phyloP scores from a whole-genome alignment of 2,888 invertebrate species.

The Temnothorax rugatulus region DNA sequence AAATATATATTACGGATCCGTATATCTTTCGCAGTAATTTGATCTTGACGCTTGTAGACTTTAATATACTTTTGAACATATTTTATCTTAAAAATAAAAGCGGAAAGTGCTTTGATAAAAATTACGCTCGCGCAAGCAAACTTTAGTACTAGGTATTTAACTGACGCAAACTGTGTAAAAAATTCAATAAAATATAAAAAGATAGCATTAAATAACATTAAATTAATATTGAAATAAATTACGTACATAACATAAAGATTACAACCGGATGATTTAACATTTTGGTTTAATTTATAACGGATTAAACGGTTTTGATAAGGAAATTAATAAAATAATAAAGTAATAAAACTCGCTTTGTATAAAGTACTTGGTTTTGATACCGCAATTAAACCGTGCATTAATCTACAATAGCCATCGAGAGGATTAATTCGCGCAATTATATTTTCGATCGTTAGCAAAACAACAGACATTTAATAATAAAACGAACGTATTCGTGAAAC shows the following conservation, averaged over 20 bases:
- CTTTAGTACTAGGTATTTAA: not conserved
- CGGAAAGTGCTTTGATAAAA: slow-evolving; percentile 11
- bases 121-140: not conserved
- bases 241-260: not conserved
- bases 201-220: not conserved
- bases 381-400: not conserved
- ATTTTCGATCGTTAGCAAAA: slow-evolving; percentile 1
- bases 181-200: not conserved
- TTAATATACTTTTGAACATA: slow-evolving; percentile 16
- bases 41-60: not conserved
- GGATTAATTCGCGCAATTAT: not conserved
- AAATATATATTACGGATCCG: not conserved
- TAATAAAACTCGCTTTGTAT: not conserved
- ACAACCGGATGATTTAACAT: not conserved
- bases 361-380: not conserved
- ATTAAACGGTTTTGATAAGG: not conserved
- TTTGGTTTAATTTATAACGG: not conserved
- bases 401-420: not conserved
- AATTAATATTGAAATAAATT: not conserved
- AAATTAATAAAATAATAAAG: not conserved
- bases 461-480: slow-evolving; percentile 6
- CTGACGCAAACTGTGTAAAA: not conserved
- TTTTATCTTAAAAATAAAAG: slow-evolving; percentile 14
- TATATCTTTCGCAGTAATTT: slow-evolving; percentile 30
- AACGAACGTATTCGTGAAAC: not conserved